Base-by-base conservation (phyloP, 2,888 invertebrate genomes). In the Clostera curtula region DNA sequence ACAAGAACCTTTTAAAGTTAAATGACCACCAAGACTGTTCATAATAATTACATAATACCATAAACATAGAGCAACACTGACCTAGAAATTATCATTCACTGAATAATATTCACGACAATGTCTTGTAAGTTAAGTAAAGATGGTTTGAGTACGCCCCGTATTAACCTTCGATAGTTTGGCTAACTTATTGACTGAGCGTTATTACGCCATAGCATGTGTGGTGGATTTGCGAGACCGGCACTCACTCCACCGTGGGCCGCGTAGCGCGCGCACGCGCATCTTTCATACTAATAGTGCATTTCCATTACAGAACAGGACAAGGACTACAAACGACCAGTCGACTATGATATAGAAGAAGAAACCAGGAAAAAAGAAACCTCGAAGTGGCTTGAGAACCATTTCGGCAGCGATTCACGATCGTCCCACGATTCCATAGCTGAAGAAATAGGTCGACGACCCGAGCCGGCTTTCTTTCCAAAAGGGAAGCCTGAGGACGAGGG, bases 341-440 rank as follows among this genome's bases (percentile, higher is more conserved):
- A 95, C 71, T 91, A 93, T 54, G 93, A 94, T 60, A 89, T 93
- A 56, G 95, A 95, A 64, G 95, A 95, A 68, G 93, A 94, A 67
- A 94, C 94, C 4, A 87, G 95, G 34, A 95, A 95, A 70, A 90
- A 91, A 43, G 95, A 95, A 79, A 95, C 95, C 0, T 93, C 93
- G 39, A 94, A 94, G 75, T 95, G 95, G 95, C 85, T 95, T 27
- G 95, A 95, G 57, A 92, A 92, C 56, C 95, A 96, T 67, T 95
- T 96, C 60, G 95, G 95, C 25, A 93, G 93, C 62, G 93, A 93
- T 39, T 93, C 93, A 2, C 87, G 90, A 7, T 92, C 92, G 0
- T 93, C 93, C 0, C 88, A 88, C 46, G 89, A 89, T 43, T 91
- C 91, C 6, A 80, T 89, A 27, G 88, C 89, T 5, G 87, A 88